These are phyloP conservation scores for Acanthis flammea DNA, from an alignment of 2,797 vertebrate species.

Conservation along the genomic window DNA sequence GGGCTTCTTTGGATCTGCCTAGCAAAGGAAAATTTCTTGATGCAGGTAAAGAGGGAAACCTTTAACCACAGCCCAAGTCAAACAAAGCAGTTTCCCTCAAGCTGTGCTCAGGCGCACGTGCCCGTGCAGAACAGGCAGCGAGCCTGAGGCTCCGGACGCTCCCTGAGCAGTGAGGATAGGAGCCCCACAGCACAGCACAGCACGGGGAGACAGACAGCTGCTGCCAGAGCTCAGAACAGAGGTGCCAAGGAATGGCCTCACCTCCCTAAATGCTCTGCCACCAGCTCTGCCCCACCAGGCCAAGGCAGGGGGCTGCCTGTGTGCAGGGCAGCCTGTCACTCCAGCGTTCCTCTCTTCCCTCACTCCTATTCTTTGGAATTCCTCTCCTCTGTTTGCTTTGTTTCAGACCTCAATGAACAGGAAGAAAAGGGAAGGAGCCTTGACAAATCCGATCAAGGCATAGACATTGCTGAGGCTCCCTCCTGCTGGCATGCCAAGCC, in stretches of 20 bases:
- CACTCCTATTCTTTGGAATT: slow-evolving; percentile 42
- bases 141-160: accelerated
- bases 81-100: slow-evolving; percentile 5
- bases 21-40: neutral
- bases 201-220: neutral
- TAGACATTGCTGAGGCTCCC: slow-evolving; percentile 47
- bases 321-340: slow-evolving; percentile 30
- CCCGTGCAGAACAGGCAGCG: neutral
- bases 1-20: neutral
- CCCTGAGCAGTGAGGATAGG: neutral
- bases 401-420: slow-evolving; percentile 70
- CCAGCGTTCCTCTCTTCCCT: neutral
- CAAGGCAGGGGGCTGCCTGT: neutral
- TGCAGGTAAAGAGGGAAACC: slow-evolving; percentile 5
- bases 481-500: slow-evolving; percentile 54
- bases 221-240: neutral
- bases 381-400: slow-evolving; percentile 66
- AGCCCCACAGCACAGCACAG: neutral
- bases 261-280: neutral
- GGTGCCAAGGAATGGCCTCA: neutral
- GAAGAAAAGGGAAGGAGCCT: slow-evolving; percentile 64
- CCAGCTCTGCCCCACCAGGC: neutral
- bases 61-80: neutral
- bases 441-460: slow-evolving; percentile 72
- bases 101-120: neutral